phyloP scores from a whole-genome alignment of 2,113 vertebrate species.

The Archocentrus centrarchus region DNA sequence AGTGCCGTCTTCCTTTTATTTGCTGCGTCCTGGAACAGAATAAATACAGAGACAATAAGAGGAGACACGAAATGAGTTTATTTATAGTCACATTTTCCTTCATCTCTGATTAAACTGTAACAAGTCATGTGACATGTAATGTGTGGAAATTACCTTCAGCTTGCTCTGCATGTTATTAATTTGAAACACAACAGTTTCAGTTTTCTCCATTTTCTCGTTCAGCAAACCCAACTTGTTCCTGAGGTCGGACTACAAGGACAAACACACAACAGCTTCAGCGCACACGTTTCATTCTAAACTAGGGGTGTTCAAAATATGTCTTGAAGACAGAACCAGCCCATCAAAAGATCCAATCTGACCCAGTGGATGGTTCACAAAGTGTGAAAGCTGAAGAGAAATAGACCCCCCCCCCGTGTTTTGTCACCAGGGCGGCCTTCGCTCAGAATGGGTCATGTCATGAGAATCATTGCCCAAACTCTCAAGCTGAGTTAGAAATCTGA shows the following conservation, averaged over 20 bases:
- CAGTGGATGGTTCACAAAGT: no score
- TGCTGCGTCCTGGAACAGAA: slow-evolving; percentile 73
- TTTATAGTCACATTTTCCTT: accelerated
- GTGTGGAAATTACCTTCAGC: slow-evolving; percentile 72
- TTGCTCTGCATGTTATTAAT: slow-evolving; percentile 76
- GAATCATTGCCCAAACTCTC: no score
- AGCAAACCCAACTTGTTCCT: slow-evolving; percentile 77
- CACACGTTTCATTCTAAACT: neutral
- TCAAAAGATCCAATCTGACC: no score
- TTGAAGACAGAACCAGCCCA: no score
- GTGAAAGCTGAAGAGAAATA: no score
- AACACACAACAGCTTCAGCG: neutral
- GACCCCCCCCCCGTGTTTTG: no score
- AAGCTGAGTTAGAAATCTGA: no score
- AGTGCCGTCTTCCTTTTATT: slow-evolving; percentile 74
- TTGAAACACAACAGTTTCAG: slow-evolving; percentile 60
- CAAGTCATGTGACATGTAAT: neutral
- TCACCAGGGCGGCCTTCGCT: no score
- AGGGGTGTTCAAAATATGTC: no score
- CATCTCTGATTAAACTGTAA: neutral
- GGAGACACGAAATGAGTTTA: neutral
- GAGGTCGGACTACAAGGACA: slow-evolving; percentile 73
- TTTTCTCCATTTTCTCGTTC: slow-evolving; percentile 78
- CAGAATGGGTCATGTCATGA: no score
- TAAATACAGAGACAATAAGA: neutral